Evolutionary conservation across 2,113 vertebrate species (phyloP).

Genomic region (Xyliphius kryptos): DNA sequence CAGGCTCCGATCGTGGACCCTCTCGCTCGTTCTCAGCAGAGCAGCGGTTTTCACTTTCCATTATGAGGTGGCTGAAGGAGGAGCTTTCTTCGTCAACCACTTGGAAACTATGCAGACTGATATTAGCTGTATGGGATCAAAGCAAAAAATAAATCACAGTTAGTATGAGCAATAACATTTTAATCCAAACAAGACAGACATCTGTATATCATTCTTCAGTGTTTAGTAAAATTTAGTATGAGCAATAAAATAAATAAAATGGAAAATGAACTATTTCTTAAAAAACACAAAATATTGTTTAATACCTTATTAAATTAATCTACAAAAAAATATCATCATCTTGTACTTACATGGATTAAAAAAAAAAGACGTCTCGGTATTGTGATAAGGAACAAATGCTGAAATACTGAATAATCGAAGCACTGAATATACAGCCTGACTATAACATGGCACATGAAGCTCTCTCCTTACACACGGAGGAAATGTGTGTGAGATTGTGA

Average conservation of each 20-base stretch:
- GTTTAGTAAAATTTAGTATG: too few relatives aligned
- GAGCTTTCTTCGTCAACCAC: constrained; percentile 86
- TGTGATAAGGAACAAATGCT: too few relatives aligned
- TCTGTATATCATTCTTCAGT: too few relatives aligned
- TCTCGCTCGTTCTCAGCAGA: constrained; percentile 62
- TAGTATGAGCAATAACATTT: not conserved
- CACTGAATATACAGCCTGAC: not conserved
- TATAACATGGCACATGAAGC: constrained; percentile 7
- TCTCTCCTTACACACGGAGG: constrained; percentile 27
- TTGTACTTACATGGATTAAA: constrained; percentile 23
- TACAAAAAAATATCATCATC: not conserved
- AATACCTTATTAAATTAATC: too few relatives aligned
- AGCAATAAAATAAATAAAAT: too few relatives aligned
- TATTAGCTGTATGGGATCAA: constrained; percentile 65
- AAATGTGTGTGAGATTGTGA: constrained; percentile 43
- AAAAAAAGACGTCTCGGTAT: not conserved
- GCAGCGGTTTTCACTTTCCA: constrained; percentile 78
- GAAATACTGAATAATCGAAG: too few relatives aligned
- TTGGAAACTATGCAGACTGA: constrained; percentile 77
- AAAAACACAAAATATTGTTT: not conserved
- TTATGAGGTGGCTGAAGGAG: constrained; percentile 76
- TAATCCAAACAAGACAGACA: too few relatives aligned
- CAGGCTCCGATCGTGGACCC: constrained; percentile 53
- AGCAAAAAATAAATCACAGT: constrained; percentile 7
- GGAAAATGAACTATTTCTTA: too few relatives aligned